These are phyloP conservation scores for Dolichomitus sp. DNA, from an alignment of 2,888 invertebrate species.

Conservation along the genomic window DNA sequence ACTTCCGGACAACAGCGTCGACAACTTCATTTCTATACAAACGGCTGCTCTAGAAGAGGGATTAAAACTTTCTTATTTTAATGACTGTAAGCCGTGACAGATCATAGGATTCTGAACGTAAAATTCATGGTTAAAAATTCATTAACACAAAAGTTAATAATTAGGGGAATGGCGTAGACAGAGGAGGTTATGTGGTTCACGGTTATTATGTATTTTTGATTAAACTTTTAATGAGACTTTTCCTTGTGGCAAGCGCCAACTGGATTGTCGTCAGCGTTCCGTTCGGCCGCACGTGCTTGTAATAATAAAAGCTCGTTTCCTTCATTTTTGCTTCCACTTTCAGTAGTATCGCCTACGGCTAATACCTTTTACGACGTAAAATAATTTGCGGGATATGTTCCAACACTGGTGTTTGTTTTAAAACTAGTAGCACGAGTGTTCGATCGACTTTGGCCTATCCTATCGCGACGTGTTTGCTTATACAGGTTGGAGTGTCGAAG, in stretches of 20 bases:
- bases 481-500: conserved; percentile 21
- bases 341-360: not conserved
- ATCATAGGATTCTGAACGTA: not conserved
- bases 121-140: not conserved
- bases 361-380: not conserved
- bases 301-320: conserved; percentile 29
- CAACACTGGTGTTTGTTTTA: not conserved
- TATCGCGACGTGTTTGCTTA: conserved; percentile 20
- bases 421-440: not conserved
- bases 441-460: conserved; percentile 2
- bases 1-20: not conserved
- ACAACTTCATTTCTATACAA: not conserved
- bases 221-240: conserved; percentile 60
- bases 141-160: conserved; percentile 7
- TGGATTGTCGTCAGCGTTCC: not conserved
- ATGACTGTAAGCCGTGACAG: not conserved
- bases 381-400: not conserved
- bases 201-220: conserved; percentile 63
- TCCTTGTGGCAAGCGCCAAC: not conserved
- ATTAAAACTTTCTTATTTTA: too few species aligned
- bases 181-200: conserved; percentile 5
- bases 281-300: conserved; percentile 3
- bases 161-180: not conserved
- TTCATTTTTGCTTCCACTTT: not conserved
- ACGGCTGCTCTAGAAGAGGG: not conserved